These are phyloP conservation scores for Trichogramma dendrolimi DNA, from an alignment of 2,888 invertebrate species.

Conservation along the genomic window DNA sequence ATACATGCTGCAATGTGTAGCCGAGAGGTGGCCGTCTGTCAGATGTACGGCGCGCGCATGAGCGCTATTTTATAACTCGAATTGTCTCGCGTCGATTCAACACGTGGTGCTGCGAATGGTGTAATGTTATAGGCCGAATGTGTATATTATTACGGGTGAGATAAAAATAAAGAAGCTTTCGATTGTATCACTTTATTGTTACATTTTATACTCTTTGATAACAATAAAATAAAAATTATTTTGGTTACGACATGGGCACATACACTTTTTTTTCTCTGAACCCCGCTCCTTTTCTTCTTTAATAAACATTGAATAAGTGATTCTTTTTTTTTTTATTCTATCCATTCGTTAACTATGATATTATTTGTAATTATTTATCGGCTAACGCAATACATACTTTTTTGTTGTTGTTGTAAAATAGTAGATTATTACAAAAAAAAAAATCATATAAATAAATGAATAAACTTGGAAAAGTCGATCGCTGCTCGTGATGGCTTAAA, in stretches of 20 bases:
- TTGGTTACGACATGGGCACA: constrained; percentile 21
- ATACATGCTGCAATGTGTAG: no score
- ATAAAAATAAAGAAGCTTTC: no score
- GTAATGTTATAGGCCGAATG: background rate
- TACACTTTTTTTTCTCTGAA: background rate
- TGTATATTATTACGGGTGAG: constrained; percentile 10
- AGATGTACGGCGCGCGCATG: no score
- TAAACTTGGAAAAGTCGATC: no score
- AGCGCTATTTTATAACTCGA: no score
- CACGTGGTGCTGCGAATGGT: no score
- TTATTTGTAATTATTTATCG: no score
- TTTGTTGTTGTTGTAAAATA: background rate
- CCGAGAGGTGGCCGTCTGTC: no score
- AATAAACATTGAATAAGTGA: constrained; percentile 20
- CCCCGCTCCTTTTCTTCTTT: background rate
- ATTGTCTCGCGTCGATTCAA: no score
- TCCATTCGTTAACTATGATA: no score
- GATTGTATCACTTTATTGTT: constrained; percentile 26
- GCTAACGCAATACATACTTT: no score
- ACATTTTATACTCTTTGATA: constrained; percentile 20
- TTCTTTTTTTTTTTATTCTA: constrained; percentile 13
- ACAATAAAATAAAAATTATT: constrained; percentile 27
- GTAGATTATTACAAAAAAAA: constrained; percentile 19
- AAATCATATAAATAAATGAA: constrained; percentile 21
- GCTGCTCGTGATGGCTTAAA: constrained; percentile 17